Conservation (phyloP, 2,113 vertebrate genomes). For the Petroica traversi region DNA sequence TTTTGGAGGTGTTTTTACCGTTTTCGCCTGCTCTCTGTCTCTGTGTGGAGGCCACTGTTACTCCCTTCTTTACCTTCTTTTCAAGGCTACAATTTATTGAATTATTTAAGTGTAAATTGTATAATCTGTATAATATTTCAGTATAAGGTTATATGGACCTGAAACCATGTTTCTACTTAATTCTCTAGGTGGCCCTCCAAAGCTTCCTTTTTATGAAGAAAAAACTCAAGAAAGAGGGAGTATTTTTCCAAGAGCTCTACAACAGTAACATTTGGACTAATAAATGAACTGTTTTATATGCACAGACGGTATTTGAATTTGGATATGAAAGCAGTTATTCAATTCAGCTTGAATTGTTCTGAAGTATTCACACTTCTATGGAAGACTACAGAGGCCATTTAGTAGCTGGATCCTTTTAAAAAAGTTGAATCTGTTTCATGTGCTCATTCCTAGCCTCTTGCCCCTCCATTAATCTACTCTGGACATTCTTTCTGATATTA, state of each 20-base stretch:
- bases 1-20: background rate
- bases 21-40: background rate
- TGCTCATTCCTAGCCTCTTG: conserved; percentile 61
- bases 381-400: conserved; percentile 72
- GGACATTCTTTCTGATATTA: conserved; percentile 42
- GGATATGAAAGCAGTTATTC: conserved; percentile 69
- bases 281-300: conserved; percentile 73
- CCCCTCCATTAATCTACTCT: conserved; percentile 49
- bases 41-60: background rate
- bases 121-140: conserved; percentile 11
- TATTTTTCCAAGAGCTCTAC: conserved; percentile 72
- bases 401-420: conserved; percentile 71
- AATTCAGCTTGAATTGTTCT: conserved; percentile 72
- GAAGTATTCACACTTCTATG: conserved; percentile 76
- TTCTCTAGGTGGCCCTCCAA: conserved; percentile 58
- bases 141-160: background rate
- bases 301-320: conserved; percentile 76
- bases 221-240: conserved; percentile 55
- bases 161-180: conserved; percentile 26
- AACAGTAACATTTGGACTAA: conserved; percentile 71
- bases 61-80: background rate
- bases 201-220: conserved; percentile 60
- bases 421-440: conserved; percentile 65
- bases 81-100: background rate
- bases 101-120: conserved; percentile 33